Conservation (phyloP, 2,888 invertebrate genomes). For the Phania funesta region DNA sequence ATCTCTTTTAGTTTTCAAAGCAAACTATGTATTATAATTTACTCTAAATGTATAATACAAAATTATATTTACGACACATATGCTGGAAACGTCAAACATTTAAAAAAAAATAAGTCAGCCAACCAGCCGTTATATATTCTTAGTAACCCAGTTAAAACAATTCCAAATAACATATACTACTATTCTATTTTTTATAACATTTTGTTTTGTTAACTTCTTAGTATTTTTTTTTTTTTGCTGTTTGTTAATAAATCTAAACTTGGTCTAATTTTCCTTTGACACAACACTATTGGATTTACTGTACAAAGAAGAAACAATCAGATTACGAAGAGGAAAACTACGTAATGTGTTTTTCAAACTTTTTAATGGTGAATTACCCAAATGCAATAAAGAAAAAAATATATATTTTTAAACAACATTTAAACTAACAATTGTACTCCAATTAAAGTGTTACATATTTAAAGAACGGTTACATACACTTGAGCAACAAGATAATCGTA, state of each 20-base stretch:
- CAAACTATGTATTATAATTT: too few species aligned
- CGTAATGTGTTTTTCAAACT: not conserved
- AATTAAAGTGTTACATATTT: not conserved
- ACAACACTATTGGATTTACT: not conserved
- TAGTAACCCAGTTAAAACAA: conserved; percentile 39
- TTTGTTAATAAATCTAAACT: not conserved
- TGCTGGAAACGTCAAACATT: not conserved
- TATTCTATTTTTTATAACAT: not conserved
- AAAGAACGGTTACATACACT: not conserved
- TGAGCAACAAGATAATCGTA: not conserved
- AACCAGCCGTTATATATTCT: not conserved
- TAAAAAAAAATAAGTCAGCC: not conserved
- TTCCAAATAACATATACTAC: conserved; percentile 3
- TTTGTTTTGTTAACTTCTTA: conserved; percentile 25
- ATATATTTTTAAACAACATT: not conserved
- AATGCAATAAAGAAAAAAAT: not conserved
- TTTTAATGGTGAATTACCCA: too few species aligned
- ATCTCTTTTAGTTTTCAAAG: not conserved
- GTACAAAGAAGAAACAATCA: not conserved
- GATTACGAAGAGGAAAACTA: not conserved
- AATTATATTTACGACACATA: not conserved
- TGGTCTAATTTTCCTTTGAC: conserved; percentile 7
- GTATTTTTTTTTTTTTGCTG: not conserved
- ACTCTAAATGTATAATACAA: too few species aligned
- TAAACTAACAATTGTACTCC: not conserved